Evolutionary conservation across 2,797 vertebrate species (phyloP).

Genomic region (Sebastes itinus): DNA sequence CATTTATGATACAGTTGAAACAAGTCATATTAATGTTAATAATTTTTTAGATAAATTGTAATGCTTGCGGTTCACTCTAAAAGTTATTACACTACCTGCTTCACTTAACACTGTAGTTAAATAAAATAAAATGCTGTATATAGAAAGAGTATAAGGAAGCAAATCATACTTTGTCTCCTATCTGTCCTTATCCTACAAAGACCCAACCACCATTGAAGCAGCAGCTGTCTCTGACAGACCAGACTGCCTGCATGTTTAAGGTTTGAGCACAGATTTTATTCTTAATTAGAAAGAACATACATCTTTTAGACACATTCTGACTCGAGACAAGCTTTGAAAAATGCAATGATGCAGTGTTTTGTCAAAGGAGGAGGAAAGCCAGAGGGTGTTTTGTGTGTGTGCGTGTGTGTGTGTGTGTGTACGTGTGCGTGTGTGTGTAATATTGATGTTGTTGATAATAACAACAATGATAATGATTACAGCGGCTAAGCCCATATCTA

Average conservation of each 20-base stretch:
- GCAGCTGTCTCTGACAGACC: constrained; percentile 18
- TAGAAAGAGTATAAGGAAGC: neutral
- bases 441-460: constrained; percentile 67
- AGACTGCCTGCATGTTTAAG: constrained; percentile 32
- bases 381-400: constrained; percentile 22
- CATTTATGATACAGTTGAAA: neutral
- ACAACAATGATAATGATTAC: constrained; percentile 66
- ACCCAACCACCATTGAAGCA: neutral
- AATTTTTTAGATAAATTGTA: neutral
- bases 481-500: constrained; percentile 50
- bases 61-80: neutral
- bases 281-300: constrained; percentile 62
- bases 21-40: neutral
- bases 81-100: neutral
- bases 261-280: constrained; percentile 43
- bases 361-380: constrained; percentile 31
- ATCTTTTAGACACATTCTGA: constrained; percentile 49
- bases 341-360: constrained; percentile 56
- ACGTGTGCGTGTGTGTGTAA: constrained; percentile 24
- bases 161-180: neutral
- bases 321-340: constrained; percentile 29
- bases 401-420: constrained; percentile 25
- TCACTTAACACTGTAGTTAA: neutral
- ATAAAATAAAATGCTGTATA: neutral
- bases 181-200: neutral